These are phyloP conservation scores for Girardia tigrina DNA, from an alignment of 2,888 invertebrate genomes.

Conservation along the genomic window DNA sequence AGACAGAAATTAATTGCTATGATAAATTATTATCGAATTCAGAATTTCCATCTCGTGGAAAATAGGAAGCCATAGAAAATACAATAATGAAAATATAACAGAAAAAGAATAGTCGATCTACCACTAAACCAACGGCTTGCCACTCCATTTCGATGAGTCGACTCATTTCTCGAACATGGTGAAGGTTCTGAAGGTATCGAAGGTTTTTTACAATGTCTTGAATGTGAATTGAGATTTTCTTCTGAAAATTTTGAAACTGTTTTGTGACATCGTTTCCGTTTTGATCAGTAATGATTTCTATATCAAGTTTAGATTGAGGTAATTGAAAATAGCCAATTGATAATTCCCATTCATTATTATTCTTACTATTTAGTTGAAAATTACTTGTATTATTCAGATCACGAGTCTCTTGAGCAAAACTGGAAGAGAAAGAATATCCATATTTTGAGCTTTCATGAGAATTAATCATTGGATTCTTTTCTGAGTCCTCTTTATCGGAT, in stretches of 20 bases:
- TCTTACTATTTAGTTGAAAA: neutral
- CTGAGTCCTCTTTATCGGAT: neutral
- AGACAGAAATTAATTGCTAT: no score
- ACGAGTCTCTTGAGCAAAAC: slow-evolving; percentile 11
- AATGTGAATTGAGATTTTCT: slow-evolving; percentile 35
- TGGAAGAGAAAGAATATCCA: slow-evolving; percentile 18
- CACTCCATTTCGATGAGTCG: slow-evolving; percentile 36
- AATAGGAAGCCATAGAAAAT: slow-evolving; percentile 33
- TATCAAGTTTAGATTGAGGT: slow-evolving; percentile 4
- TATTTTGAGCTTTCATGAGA: neutral
- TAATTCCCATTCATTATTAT: slow-evolving; percentile 1
- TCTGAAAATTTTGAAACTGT: slow-evolving; percentile 14
- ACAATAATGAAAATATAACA: slow-evolving; percentile 34
- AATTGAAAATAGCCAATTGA: neutral
- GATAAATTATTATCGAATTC: no score
- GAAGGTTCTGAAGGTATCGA: slow-evolving; percentile 36
- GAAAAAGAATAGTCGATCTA: slow-evolving; percentile 35
- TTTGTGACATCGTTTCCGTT: neutral
- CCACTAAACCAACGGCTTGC: slow-evolving; percentile 35
- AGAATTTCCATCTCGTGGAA: slow-evolving; percentile 36
- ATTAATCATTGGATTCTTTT: neutral
- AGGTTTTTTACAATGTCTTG: slow-evolving; percentile 36
- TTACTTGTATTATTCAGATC: neutral
- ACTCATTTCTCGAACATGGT: slow-evolving; percentile 33
- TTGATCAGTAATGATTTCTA: neutral